Evolutionary conservation across 2,888 invertebrate species (phyloP), one percentile per base, ranked within the genome.

Genomic region (Callyntrura guangdongensis): DNA sequence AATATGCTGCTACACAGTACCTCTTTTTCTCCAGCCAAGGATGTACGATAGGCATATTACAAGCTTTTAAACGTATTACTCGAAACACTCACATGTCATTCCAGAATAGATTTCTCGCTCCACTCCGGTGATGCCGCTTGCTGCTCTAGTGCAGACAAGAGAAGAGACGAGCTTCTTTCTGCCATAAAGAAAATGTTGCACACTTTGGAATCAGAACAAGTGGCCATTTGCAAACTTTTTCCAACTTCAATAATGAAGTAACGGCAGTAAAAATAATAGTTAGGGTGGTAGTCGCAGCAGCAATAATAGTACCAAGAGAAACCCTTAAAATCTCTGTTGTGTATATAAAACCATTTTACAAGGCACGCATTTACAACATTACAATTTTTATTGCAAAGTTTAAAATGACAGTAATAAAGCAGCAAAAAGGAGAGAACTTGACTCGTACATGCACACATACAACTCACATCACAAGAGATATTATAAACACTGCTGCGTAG

Each of bases 311-410:
- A n/a, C n/a, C n/a, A n/a, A n/a, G n/a, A 17, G 9, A 1, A 17
- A 11, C 25, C 25, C 64, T 64, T 25, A 25, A 25, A 64, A 5
- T 22, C 64, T 64, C 64, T 64, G 64, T n/a, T n/a, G n/a, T n/a
- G n/a, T 25, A 25, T 64, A 4, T 56, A 64, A 64, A 64, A 64
- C 64, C 17, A n/a, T 64, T 61, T 25, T 25, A 25, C 72, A 72
- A 45, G 47, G 45, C 6, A 72, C 72, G n/a, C n/a, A 36, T 72
- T 72, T 25, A 72, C 72, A 72, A 9, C 11, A 45, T 72, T 72
- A 72, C 45, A 72, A 45, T 64, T 64, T 25, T 64, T 64, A 64
- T 64, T 64, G 11, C 64, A 64, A 64, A 64, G 64, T 64, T 64
- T 64, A 64, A 64, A 64, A 64, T 25, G 25, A 25, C 64, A 64